Conservation (phyloP, 35 echinoderm and acorn worm species). For the Lytechinus pictus region DNA sequence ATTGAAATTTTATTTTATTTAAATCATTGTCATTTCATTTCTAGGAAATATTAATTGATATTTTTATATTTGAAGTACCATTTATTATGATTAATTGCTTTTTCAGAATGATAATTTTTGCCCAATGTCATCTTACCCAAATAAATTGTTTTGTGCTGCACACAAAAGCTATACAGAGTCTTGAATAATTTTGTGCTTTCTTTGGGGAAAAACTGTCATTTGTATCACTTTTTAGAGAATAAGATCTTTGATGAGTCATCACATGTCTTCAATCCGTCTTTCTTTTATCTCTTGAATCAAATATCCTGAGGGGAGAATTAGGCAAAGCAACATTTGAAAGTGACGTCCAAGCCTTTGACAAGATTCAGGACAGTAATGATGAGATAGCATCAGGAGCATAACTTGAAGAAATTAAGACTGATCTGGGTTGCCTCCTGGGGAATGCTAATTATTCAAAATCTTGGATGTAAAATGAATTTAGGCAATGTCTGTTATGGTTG, state of each 20-base stretch:
- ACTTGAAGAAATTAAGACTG: neutral
- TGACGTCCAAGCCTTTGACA: neutral
- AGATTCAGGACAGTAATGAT: neutral
- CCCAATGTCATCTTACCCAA: no score
- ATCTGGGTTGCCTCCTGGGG: neutral
- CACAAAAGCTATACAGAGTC: neutral
- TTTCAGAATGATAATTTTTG: no score
- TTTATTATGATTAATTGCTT: no score
- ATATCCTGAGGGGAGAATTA: neutral
- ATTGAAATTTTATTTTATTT: no score
- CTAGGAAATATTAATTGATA: neutral
- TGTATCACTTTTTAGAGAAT: neutral
- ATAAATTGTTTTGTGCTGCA: neutral
- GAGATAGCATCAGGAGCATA: neutral
- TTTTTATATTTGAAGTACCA: no score
- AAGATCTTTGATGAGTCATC: neutral
- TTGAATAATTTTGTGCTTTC: neutral
- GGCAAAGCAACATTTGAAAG: slow-evolving; percentile 1
- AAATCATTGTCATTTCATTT: neutral
- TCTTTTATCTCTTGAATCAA: neutral
- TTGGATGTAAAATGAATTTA: neutral
- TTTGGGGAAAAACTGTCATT: neutral
- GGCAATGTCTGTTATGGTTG: neutral
- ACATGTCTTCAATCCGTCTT: neutral
- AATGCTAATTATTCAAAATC: neutral